Percentiles rank a stretch among this genome's conserved stretches.
These are phyloP conservation scores for Pachliopta kotzebuea DNA, from an alignment of 2,888 invertebrate genomes.

Conservation along the genomic window DNA sequence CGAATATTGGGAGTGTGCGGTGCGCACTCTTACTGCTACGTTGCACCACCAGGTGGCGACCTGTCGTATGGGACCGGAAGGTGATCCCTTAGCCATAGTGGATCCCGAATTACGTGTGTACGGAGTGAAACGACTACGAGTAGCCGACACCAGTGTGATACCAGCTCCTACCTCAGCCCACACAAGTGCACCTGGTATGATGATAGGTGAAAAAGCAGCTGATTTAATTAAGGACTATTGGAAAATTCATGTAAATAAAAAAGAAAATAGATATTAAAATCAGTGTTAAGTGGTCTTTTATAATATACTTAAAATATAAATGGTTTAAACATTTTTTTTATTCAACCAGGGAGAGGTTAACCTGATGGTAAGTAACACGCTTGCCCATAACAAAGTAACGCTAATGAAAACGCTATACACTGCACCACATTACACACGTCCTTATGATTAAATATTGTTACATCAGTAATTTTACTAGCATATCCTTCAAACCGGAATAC, in stretches of 20 bases:
- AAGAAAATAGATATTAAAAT: neutral
- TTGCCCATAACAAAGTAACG: too few species aligned
- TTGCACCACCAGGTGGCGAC: slow-evolving; percentile 85
- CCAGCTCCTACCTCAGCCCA: slow-evolving; percentile 84
- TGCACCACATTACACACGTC: too few species aligned
- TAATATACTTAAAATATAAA: neutral
- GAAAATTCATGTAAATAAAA: slow-evolving; percentile 35
- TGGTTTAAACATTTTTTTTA: neutral
- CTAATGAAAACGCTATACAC: too few species aligned
- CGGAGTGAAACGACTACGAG: slow-evolving; percentile 81
- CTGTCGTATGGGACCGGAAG: slow-evolving; percentile 85
- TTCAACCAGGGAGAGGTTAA: neutral
- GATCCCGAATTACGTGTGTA: slow-evolving; percentile 82
- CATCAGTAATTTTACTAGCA: too few species aligned
- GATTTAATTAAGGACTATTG: slow-evolving; percentile 82
- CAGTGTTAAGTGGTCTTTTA: too few species aligned
- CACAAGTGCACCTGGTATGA: slow-evolving; percentile 84
- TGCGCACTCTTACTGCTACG: slow-evolving; percentile 81
- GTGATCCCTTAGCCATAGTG: slow-evolving; percentile 83
- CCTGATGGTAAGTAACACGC: too few species aligned
- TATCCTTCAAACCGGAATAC: too few species aligned
- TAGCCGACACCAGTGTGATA: slow-evolving; percentile 85
- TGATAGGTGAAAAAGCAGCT: slow-evolving; percentile 87
- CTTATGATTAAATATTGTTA: too few species aligned
- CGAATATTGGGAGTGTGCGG: slow-evolving; percentile 86